Evolutionary conservation across 2,113 vertebrate species (phyloP), one percentile per base, ranked within the genome.

Genomic region (Callorhinus ursinus): DNA sequence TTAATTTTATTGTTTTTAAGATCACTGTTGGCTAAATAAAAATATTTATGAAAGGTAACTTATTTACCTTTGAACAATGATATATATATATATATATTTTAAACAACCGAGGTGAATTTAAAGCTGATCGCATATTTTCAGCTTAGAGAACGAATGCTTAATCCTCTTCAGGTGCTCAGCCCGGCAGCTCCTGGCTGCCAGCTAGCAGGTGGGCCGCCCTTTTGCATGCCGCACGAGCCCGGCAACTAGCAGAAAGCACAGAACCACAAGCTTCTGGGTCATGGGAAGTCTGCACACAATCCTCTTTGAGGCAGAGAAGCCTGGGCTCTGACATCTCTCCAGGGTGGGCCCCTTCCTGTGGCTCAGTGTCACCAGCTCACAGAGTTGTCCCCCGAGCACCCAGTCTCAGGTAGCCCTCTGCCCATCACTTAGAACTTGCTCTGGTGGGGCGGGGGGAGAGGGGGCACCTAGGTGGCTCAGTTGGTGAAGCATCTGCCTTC

Each of bases 1-100:
- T 93, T 83, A 83, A 67, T 84, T 81, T 69, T 71, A 36, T 55
- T 79, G 79, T 57, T 72, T 90, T 46, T n/a, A 51, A 86, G 88
- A 67, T 7, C 3, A 4, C 36, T 31, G 0, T 76, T 22, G 33
- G 33, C 11, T 33, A 36, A 15, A 55, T 61, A 36, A 74, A 90
- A 90, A 82, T 46, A 63, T 46, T 31, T 87, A 36, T 51, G 31
- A 79, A 94, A 81, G 51, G 42, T 3, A 86, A 86, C 55, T n/a
- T 26, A 36, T 74, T 51, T 21, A 18, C 4, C 3, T 85, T 65
- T 65, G 71, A 87, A 85, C 14, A 57, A 31, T 36, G 16, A 14
- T 33, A 10, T 46, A 18, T 57, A n/a, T n/a, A n/a, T n/a, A n/a
- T n/a, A 57, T n/a, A 36, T 19, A n/a, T 69, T 22, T 59, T 59